A percentile compares a stretch with the other conserved stretches of the same genome.
These are phyloP conservation scores for Linurgus olivaceus DNA, from an alignment of 2,797 vertebrate species.

Conservation along the genomic window DNA sequence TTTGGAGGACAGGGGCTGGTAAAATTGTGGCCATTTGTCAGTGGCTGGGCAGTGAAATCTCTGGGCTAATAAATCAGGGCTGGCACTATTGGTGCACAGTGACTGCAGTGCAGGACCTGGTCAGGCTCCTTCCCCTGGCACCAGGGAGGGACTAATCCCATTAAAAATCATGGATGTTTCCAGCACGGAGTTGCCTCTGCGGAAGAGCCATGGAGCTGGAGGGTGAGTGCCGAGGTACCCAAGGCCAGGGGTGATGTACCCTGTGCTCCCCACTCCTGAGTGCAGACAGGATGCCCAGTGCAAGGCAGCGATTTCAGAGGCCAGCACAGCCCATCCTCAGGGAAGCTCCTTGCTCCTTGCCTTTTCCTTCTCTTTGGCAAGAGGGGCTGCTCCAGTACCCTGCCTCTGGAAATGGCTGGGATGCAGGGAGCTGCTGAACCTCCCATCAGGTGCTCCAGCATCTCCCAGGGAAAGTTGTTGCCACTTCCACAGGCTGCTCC, in stretches of 20 bases:
- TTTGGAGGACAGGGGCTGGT: not conserved
- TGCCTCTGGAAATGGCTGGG: not conserved
- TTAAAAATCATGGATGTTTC: not conserved
- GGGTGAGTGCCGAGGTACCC: not conserved
- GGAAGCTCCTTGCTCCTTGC: not conserved
- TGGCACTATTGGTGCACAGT: not conserved
- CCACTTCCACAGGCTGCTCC: not conserved
- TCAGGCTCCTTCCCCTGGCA: slow-evolving; percentile 22
- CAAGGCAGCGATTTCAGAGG: rapidly evolving
- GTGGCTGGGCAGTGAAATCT: slow-evolving; percentile 45
- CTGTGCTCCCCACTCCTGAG: rapidly evolving
- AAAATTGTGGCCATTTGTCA: slow-evolving; percentile 73
- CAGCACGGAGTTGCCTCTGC: not conserved
- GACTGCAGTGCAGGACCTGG: not conserved
- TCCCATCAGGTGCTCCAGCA: not conserved
- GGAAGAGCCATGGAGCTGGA: not conserved
- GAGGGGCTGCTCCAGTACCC: not conserved
- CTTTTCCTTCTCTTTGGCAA: not conserved
- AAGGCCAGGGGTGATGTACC: rapidly evolving
- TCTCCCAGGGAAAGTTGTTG: not conserved
- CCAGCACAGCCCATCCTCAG: not conserved
- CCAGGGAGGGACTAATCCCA: slow-evolving; percentile 12
- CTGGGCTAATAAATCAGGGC: slow-evolving; percentile 64
- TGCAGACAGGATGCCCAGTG: rapidly evolving
- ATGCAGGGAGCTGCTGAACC: not conserved